Evolutionary conservation across 2,888 invertebrate genomes (phyloP).

Genomic region (Aphidoletes aphidimyza): DNA sequence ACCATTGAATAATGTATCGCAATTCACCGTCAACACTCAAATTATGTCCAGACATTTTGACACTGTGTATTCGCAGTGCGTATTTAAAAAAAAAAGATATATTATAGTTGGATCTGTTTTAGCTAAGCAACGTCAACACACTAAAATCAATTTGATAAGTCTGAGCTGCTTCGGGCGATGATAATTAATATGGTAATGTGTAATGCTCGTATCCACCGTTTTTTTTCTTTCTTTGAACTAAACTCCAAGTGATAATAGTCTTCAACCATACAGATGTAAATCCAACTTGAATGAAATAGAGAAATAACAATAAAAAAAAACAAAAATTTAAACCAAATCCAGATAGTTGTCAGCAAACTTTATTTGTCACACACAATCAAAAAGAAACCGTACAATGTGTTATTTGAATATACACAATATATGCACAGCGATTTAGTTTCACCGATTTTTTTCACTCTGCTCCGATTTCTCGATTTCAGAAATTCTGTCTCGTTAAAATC

Average conservation of each 20-base stretch:
- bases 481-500: background rate
- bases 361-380: background rate
- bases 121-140: background rate
- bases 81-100: background rate
- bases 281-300: too few species aligned
- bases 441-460: constrained; percentile 32
- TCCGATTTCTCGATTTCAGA: constrained; percentile 8
- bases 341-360: background rate
- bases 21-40: constrained; percentile 79
- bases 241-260: too few species aligned
- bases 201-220: constrained; percentile 1
- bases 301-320: constrained; percentile 1
- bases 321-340: background rate
- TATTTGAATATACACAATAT: background rate
- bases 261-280: too few species aligned
- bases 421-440: constrained; percentile 34
- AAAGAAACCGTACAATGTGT: constrained; percentile 33
- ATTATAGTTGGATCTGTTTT: background rate
- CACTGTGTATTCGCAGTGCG: background rate
- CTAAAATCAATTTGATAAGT: constrained; percentile 29
- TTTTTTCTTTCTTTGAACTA: background rate
- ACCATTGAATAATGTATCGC: constrained; percentile 86
- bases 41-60: constrained; percentile 69
- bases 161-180: background rate
- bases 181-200: background rate